A percentile compares a stretch with the other conserved stretches of the same genome.
Evolutionary conservation across 2,113 vertebrate genomes (phyloP).

Genomic region (Haemorhous mexicanus): DNA sequence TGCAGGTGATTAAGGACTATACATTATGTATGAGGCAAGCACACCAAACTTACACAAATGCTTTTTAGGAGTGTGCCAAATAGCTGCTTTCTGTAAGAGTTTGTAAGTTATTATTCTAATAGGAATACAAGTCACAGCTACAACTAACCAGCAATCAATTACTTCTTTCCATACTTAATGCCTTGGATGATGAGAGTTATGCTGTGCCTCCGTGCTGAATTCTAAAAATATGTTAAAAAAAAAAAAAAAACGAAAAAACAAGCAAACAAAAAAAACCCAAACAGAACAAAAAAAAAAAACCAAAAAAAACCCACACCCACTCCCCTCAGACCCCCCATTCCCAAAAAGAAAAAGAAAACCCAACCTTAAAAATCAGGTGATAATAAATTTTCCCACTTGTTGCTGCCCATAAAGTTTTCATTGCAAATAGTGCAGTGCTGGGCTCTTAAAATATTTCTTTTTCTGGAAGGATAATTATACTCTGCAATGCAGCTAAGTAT

Average conservation of each 20-base stretch:
- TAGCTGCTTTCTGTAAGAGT: constrained; percentile 18
- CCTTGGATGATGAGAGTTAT: not conserved
- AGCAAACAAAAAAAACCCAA: not conserved
- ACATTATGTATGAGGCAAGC: constrained; percentile 72
- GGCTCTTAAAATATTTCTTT: not conserved
- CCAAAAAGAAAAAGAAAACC: not conserved
- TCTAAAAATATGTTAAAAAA: not conserved
- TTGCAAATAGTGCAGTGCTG: not conserved
- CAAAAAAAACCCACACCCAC: not conserved
- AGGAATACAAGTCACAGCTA: constrained; percentile 50
- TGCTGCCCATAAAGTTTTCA: not conserved
- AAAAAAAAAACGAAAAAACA: fast-evolving
- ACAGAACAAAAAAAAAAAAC: not conserved
- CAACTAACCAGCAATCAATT: constrained; percentile 57
- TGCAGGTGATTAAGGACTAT: constrained; percentile 70
- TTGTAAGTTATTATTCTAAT: constrained; percentile 40
- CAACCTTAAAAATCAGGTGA: not conserved
- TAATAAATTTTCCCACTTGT: not conserved
- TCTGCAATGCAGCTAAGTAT: not conserved
- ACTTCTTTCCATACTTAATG: not conserved
- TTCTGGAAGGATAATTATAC: not conserved
- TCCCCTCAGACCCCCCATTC: fast-evolving
- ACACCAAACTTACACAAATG: constrained; percentile 56
- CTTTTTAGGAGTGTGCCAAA: constrained; percentile 59
- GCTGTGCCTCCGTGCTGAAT: not conserved